These are phyloP conservation scores for Mylabris phalerata DNA, from an alignment of 1,140 invertebrate genomes.

Conservation along the genomic window DNA sequence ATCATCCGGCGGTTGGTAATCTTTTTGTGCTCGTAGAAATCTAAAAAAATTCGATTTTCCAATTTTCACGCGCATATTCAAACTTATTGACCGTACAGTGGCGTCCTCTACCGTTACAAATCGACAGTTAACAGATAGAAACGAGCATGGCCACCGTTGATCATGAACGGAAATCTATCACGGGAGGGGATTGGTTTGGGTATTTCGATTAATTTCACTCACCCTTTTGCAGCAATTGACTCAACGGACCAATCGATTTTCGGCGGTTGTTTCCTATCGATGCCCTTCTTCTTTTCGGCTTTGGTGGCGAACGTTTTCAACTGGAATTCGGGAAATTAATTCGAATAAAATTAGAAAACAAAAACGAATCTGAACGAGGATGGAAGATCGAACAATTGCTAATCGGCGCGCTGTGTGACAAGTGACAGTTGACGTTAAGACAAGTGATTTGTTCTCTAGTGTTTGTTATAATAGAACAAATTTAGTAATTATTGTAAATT, in stretches of 20 bases:
- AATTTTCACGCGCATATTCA: conserved; percentile 36
- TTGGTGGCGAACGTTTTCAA: conserved; percentile 25
- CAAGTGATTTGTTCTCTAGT: too few relatives aligned
- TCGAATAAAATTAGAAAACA: too few relatives aligned
- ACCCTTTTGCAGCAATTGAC: conserved; percentile 55
- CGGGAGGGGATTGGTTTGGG: too few relatives aligned
- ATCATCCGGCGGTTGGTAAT: conserved; percentile 63
- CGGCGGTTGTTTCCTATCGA: conserved; percentile 50
- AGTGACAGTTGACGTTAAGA: not conserved
- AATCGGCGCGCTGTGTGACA: not conserved
- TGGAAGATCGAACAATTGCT: too few relatives aligned
- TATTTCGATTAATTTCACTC: conserved; percentile 24
- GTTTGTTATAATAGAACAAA: too few relatives aligned
- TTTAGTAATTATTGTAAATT: too few relatives aligned
- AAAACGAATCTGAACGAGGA: too few relatives aligned
- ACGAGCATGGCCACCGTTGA: not conserved
- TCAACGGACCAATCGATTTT: conserved; percentile 49
- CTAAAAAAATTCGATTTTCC: conserved; percentile 46
- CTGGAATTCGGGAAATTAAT: too few relatives aligned
- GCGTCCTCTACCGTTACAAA: conserved; percentile 21
- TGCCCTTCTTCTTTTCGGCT: conserved; percentile 45
- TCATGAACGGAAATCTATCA: not conserved
- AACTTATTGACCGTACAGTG: conserved; percentile 38
- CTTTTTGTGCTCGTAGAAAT: conserved; percentile 66
- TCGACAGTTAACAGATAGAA: not conserved